Evolutionary conservation across 1,140 invertebrate genomes (phyloP), one percentile per base, ranked within the genome.

Genomic region (Heterodera carotae): DNA sequence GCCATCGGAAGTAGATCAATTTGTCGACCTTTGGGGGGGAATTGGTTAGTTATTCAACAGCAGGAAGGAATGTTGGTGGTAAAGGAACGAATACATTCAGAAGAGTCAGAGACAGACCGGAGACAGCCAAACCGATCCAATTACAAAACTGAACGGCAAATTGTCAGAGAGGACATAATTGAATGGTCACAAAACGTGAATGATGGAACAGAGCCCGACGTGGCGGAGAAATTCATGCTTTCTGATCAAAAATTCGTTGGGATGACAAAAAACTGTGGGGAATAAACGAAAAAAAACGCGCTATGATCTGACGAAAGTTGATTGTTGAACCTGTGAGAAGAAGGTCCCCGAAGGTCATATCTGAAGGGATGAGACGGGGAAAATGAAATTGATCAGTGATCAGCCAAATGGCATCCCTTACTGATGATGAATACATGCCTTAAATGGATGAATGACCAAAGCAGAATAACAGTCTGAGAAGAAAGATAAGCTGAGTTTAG

Each of bases 1-100:
- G 85, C 86, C 86, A 87, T 48, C 78, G 83, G 75, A 87, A 87
- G 69, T 82, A 87, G 31, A 87, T 87, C 25, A 87, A 76, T 77
- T 87, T 87, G 68, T 87, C 85, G n/a, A 87, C 81, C 48, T 43
- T 43, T 56, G 48, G 48, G 48, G 22, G 15, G 12, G 48, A 5
- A 15, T 18, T 56, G 64, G 84, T 86, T n/a, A n/a, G n/a, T n/a
- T n/a, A n/a, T n/a, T n/a, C n/a, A n/a, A n/a, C 12, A 86, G 81
- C 6, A 75, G 74, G 12, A 56, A 22, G 22, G 12, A 56, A 43
- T 43, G 15, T 43, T n/a, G 48, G 22, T 5, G 48, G 22, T 5
- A 56, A 22, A 5, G 48, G 12, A 22, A 56, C 48, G 48, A 43
- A 56, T 43, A 43, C 48, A 62, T 74, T 74, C 64, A 74, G 34